phyloP scores from a whole-genome alignment of 2,797 vertebrate genomes.

The Echiichthys vipera region DNA sequence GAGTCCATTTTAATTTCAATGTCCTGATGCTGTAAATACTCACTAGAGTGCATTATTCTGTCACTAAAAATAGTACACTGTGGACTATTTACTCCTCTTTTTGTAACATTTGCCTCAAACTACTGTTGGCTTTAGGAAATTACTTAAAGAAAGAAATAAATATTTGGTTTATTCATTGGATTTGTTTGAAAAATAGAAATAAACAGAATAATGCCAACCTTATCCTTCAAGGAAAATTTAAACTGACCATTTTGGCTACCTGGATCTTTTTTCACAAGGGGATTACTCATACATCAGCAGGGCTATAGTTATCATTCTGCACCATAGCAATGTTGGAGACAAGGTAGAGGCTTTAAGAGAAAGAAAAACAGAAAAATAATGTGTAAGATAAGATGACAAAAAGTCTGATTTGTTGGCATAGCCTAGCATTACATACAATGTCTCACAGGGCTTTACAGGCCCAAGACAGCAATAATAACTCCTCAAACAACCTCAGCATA shows the following conservation, averaged over 20 bases:
- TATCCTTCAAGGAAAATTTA: not conserved
- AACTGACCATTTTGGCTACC: not conserved
- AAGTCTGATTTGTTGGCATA: constrained; percentile 8
- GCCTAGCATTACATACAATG: not conserved
- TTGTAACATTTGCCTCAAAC: not conserved
- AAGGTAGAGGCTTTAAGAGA: not conserved
- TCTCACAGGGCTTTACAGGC: constrained; percentile 9
- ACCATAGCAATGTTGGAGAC: too few species aligned
- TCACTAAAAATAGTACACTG: not conserved
- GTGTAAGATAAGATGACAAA: not conserved
- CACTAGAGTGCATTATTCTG: not conserved
- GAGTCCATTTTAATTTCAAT: not conserved
- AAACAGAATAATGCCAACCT: not conserved
- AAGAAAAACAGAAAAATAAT: not conserved
- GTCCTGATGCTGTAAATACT: not conserved
- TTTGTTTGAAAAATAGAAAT: not conserved
- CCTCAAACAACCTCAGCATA: constrained; percentile 37
- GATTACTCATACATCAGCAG: not conserved
- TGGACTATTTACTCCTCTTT: not conserved
- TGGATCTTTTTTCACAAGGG: not conserved
- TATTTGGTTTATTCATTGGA: not conserved
- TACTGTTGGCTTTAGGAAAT: not conserved
- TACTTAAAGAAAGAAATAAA: too few species aligned
- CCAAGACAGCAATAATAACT: constrained; percentile 12
- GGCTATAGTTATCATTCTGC: not conserved